These are phyloP conservation scores for Planococcus citri DNA, from an alignment of 1,140 invertebrate genomes.

Conservation along the genomic window DNA sequence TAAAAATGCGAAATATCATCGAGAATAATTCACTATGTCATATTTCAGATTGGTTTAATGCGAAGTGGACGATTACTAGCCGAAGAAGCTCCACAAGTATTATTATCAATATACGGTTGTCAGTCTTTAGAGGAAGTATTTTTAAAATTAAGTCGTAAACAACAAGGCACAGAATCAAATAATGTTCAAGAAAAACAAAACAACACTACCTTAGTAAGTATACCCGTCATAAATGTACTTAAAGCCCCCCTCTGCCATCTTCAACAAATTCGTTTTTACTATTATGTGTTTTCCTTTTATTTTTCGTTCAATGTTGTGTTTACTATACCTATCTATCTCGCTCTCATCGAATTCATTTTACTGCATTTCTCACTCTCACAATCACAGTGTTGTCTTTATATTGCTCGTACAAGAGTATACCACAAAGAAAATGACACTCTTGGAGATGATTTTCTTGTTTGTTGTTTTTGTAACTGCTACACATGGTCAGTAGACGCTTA, in stretches of 20 bases:
- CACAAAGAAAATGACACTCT: too few species aligned
- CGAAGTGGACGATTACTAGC: slow-evolving; percentile 77
- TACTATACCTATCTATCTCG: too few species aligned
- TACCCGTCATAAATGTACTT: neutral
- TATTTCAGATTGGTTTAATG: slow-evolving; percentile 79
- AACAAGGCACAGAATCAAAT: slow-evolving; percentile 27
- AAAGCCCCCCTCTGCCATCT: neutral
- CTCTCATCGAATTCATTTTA: too few species aligned
- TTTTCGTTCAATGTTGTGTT: too few species aligned
- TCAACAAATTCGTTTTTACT: neutral
- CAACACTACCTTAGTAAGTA: slow-evolving; percentile 56
- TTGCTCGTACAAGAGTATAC: too few species aligned
- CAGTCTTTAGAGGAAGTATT: slow-evolving; percentile 86
- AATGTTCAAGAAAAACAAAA: slow-evolving; percentile 44
- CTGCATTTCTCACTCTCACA: too few species aligned
- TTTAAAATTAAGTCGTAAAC: slow-evolving; percentile 63
- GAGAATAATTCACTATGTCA: neutral
- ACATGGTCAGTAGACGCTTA: too few species aligned
- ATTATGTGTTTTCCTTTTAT: too few species aligned
- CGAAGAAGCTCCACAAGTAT: slow-evolving; percentile 75
- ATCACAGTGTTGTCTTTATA: too few species aligned
- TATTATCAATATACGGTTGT: slow-evolving; percentile 70
- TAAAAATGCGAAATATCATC: too few species aligned
- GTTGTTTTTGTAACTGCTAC: too few species aligned
- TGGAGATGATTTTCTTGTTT: too few species aligned